Percentiles rank a stretch among this genome's conserved stretches.
phyloP scores from a whole-genome alignment of 2,113 vertebrate species.

The Xenopus tropicalis region DNA sequence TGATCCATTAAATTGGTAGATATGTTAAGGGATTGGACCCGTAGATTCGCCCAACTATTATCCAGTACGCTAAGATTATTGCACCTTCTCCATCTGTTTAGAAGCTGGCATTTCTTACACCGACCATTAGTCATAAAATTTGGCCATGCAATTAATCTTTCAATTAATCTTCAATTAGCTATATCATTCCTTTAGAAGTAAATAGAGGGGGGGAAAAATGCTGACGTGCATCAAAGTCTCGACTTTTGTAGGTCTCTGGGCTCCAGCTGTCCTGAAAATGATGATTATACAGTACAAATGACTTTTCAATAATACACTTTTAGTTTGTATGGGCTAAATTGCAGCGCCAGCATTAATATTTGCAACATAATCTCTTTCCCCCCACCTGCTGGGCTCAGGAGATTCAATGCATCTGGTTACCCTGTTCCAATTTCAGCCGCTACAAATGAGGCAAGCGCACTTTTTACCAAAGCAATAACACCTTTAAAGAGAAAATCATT shows the following conservation, averaged over 20 bases:
- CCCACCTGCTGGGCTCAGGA: conserved; percentile 48
- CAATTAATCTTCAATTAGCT: conserved; percentile 69
- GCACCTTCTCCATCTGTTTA: conserved; percentile 23
- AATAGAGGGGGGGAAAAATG: conserved; percentile 57
- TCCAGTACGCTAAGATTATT: conserved; percentile 15
- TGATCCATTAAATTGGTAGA: not conserved
- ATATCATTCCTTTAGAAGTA: conserved; percentile 63
- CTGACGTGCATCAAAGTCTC: conserved; percentile 61
- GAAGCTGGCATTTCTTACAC: conserved; percentile 12
- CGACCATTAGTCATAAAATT: conserved; percentile 37
- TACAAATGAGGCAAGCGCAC: conserved; percentile 32
- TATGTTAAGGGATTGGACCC: conserved; percentile 24
- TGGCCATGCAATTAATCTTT: conserved; percentile 64
- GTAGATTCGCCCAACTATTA: conserved; percentile 14
- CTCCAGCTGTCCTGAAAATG: conserved; percentile 61
- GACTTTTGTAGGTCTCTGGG: conserved; percentile 58
- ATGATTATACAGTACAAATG: conserved; percentile 58
- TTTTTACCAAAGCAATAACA: conserved; percentile 39
- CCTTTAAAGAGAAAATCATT: conserved; percentile 44
- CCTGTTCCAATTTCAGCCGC: conserved; percentile 51
- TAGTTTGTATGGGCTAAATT: conserved; percentile 50
- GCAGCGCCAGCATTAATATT: conserved; percentile 58
- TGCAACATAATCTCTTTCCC: conserved; percentile 48
- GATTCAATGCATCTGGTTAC: conserved; percentile 53
- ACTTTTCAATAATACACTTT: conserved; percentile 40